Evolutionary conservation across 2,113 vertebrate genomes (phyloP).

Genomic region (Oryzias celebensis): DNA sequence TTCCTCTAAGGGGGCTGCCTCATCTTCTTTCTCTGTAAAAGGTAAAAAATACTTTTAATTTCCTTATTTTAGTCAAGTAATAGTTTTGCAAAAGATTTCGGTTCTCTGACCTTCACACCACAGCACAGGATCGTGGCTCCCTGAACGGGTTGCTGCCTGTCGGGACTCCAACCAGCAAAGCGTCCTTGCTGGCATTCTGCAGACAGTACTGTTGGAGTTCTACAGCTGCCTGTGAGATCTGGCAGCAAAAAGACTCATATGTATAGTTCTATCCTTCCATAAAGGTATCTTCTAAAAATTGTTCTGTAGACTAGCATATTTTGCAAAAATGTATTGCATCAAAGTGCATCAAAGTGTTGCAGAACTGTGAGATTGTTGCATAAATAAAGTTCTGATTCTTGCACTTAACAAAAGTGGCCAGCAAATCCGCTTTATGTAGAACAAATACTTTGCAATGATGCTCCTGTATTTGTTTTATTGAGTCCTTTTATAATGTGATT

Average conservation of each 20-base stretch:
- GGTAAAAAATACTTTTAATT: conserved; percentile 2
- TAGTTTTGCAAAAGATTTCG: neutral
- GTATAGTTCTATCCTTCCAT: neutral
- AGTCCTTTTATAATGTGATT: too few relatives aligned
- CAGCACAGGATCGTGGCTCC: conserved; percentile 88
- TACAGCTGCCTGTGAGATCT: conserved; percentile 95
- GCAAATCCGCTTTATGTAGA: too few relatives aligned
- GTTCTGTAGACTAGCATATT: too few relatives aligned
- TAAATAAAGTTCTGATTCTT: too few relatives aligned
- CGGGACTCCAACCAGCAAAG: conserved; percentile 89
- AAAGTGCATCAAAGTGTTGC: too few relatives aligned
- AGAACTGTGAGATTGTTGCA: too few relatives aligned
- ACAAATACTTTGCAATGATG: too few relatives aligned
- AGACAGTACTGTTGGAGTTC: conserved; percentile 96
- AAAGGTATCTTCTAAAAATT: too few relatives aligned
- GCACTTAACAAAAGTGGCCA: too few relatives aligned
- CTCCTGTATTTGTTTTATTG: too few relatives aligned
- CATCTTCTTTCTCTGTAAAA: conserved; percentile 29
- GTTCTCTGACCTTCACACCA: conserved; percentile 71
- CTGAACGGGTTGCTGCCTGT: conserved; percentile 94
- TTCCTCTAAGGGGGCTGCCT: conserved; percentile 9
- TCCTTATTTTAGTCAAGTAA: neutral
- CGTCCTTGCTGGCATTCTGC: conserved; percentile 93
- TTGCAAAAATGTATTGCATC: too few relatives aligned
- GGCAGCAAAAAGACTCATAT: neutral